Base-by-base conservation (phyloP, 1,140 invertebrate species). In the Rhagoletis pomonella region DNA sequence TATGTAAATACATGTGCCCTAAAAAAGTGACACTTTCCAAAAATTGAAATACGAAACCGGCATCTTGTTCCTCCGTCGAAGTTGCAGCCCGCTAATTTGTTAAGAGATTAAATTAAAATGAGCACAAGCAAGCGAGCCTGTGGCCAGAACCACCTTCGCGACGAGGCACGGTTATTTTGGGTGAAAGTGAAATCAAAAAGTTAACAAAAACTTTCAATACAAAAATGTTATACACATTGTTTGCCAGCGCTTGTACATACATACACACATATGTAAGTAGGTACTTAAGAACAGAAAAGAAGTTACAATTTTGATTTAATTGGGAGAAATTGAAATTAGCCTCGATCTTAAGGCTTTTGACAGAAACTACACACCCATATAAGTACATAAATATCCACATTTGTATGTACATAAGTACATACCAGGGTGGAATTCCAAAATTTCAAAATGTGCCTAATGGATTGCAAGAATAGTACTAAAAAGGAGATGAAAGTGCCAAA, bases 11-110 rank as follows among this genome's bases (percentile, higher is more conserved):
- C 7, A 81, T 81, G 19, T 81, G 44, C 17, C 47, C 73, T 47
- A 50, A 81, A 81, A 81, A 81, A 55, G 73, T 81, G 73, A 81
- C 73, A 81, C 73, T 81, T 81, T 81, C 73, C 39, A 73, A 73
- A 73, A 73, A 73, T 47, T 19, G 39, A 47, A 47, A 17, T 44
- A 14, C 19, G 55, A 81, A 55, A 29, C 29, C 44, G 19, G 67
- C 12, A 73, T 73, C 67, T 69, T 73, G 67, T 73, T 44, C 9
- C 17, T 62, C 4, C 60, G 60, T 73, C 67, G 67, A 73, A 47
- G 67, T 47, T 55, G 50, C 47, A 81, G 42, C 73, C 73, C 73
- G 55, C 47, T 81, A 81, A 81, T 81, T 81, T 81, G 50, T 55
- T 50, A 29, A 81, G n/a, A 81, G 73, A 81, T 29, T 58, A 58